Conservation (phyloP, 2,888 invertebrate species). For the Pyrgus malvae region DNA sequence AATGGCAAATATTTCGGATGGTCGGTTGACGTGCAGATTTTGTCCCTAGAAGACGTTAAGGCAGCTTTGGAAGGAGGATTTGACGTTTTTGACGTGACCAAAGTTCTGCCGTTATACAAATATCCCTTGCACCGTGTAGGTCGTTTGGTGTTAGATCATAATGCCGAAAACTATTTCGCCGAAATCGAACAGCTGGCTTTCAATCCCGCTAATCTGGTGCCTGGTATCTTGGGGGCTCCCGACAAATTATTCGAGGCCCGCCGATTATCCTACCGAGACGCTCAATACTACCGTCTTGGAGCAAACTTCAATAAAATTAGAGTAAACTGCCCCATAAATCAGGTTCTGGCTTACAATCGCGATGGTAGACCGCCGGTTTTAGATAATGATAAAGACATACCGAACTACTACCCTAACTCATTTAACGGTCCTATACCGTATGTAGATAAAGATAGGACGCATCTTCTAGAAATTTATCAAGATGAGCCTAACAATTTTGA, state of each 20-base stretch:
- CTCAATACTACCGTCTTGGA: conserved; percentile 91
- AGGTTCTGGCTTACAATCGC: conserved; percentile 87
- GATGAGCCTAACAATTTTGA: conserved; percentile 93
- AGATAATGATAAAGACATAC: conserved; percentile 90
- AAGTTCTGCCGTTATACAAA: conserved; percentile 86
- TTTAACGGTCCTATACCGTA: conserved; percentile 89
- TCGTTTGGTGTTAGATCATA: conserved; percentile 88
- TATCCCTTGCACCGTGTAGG: conserved; percentile 92
- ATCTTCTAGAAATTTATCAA: conserved; percentile 74
- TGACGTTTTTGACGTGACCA: conserved; percentile 11
- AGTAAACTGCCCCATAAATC: conserved; percentile 93
- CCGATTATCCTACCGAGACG: conserved; percentile 91
- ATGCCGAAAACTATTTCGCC: conserved; percentile 93
- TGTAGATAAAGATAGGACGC: conserved; percentile 74
- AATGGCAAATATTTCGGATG: conserved; percentile 1
- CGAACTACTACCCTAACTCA: conserved; percentile 96
- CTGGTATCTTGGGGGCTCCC: conserved; percentile 93
- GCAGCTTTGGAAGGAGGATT: not conserved
- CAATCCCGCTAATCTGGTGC: conserved; percentile 91
- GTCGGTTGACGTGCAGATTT: not conserved
- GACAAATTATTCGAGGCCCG: conserved; percentile 93
- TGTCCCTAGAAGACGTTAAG: conserved; percentile 3
- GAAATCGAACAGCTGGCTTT: conserved; percentile 95
- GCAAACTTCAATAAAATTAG: conserved; percentile 93
- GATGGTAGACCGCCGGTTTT: conserved; percentile 88